These are phyloP conservation scores for Drosophila asahinai DNA, from an alignment of 1,140 invertebrate species.

Conservation along the genomic window DNA sequence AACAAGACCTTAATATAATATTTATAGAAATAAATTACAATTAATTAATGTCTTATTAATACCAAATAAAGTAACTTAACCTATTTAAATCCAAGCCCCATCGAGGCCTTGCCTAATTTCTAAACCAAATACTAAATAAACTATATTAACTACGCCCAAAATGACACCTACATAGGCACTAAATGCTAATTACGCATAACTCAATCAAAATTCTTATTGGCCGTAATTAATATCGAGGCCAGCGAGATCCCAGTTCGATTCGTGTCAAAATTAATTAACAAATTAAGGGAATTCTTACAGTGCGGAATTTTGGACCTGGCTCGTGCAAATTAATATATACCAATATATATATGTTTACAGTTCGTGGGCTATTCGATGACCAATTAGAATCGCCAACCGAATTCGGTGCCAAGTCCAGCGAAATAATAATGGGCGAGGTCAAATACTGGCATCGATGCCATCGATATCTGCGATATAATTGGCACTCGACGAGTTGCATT, in stretches of 20 bases:
- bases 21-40: no score
- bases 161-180: no score
- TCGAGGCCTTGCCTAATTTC: no score
- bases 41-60: no score
- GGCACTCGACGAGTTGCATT: slow-evolving; percentile 36
- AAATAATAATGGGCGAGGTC: slow-evolving; percentile 4
- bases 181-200: background rate
- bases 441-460: background rate
- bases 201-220: slow-evolving; percentile 2
- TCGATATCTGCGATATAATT: slow-evolving; percentile 45
- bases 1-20: no score
- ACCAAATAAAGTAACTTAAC: no score
- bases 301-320: slow-evolving; percentile 1
- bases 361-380: slow-evolving; percentile 1
- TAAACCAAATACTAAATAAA: background rate
- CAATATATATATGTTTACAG: background rate
- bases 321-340: background rate
- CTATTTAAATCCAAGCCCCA: no score
- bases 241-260: background rate
- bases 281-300: slow-evolving; percentile 11
- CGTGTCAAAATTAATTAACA: slow-evolving; percentile 8
- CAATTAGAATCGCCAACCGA: slow-evolving; percentile 1
- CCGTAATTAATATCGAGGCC: background rate
- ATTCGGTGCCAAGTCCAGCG: slow-evolving; percentile 1
- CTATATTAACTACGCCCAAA: no score